Evolutionary conservation across 30 jellyfish, hydroid and myxozoan genomes (phyloP), one percentile per base, ranked within the genome.

Genomic region (Hydra vulgaris): DNA sequence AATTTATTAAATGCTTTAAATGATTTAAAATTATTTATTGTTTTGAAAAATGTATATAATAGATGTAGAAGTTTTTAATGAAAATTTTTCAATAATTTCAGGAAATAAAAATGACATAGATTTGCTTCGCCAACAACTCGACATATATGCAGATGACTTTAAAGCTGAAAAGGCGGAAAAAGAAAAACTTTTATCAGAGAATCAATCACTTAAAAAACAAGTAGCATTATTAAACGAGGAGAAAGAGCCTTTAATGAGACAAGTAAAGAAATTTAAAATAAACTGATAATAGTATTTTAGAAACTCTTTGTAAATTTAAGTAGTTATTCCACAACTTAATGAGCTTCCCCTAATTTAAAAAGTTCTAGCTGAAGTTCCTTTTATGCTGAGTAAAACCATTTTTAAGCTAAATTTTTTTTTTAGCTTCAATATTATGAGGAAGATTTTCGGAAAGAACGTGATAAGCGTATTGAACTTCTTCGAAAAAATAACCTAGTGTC

Each of bases 131-230:
- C 95, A 87, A 21, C 95, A 87, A 74, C 72, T 87, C 0, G 81
- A 87, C 15, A 81, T 87, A 7, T 87, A 87, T 69, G 88, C 88
- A n/a, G 95, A 87, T 1, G 95, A 87, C 53, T 87, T 87, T 85
- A 87, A 87, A 24, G 73, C 95, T 5, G 95, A 87, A 52, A 87
- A 81, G 19, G 76, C 55, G n/a, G 95, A 87, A 67, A 86, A 87
- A 75, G 86, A 87, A 61, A 82, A 74, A 54, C 79, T 81, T 20
- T 16, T 54, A 17, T 71, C 26, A 71, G 88, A 87, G 54, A 81
- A 81, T 76, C 81, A 87, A 7, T 21, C 74, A 68, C 61, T 87
- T 79, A 82, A 52, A n/a, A 80, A 26, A 54, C 78, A 75, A 54
- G 0, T 87, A 53, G 53, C 72, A 0, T 73, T 71, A 54, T 68